Percentiles rank a stretch among this genome's conserved stretches.
Conservation (phyloP, 1,140 invertebrate genomes). For the Schlechtendalia chinensis region DNA sequence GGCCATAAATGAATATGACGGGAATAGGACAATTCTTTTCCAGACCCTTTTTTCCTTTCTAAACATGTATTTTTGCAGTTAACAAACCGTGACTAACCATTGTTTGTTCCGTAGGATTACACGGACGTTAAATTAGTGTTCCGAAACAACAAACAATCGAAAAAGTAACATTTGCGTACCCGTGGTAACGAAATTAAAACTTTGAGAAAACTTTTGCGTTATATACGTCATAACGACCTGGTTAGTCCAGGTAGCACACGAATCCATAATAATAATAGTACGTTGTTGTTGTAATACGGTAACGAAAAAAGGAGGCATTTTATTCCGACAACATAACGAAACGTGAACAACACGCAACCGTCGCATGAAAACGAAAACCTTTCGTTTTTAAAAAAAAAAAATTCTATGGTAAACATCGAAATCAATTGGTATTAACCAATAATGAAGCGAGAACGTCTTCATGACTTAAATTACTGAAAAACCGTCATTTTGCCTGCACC, state of each 20-base stretch:
- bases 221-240: slow-evolving; percentile 8
- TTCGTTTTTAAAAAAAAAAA: no score
- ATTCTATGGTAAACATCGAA: background rate
- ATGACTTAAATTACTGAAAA: background rate
- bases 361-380: background rate
- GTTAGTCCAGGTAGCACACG: background rate
- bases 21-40: background rate
- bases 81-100: slow-evolving; percentile 43
- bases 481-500: background rate
- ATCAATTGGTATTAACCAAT: background rate
- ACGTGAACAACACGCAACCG: no score
- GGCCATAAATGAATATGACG: background rate
- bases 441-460: background rate
- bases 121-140: slow-evolving; percentile 24
- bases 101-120: slow-evolving; percentile 27
- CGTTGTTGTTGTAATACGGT: background rate
- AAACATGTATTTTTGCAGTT: slow-evolving; percentile 18
- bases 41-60: background rate
- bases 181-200: background rate
- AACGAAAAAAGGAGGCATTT: background rate
- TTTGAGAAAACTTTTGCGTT: slow-evolving; percentile 18
- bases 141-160: slow-evolving; percentile 40
- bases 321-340: background rate
- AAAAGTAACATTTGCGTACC: slow-evolving; percentile 26
- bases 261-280: background rate